These are phyloP conservation scores for Ladona fulva DNA, from an alignment of 1,140 invertebrate genomes.

Conservation along the genomic window DNA sequence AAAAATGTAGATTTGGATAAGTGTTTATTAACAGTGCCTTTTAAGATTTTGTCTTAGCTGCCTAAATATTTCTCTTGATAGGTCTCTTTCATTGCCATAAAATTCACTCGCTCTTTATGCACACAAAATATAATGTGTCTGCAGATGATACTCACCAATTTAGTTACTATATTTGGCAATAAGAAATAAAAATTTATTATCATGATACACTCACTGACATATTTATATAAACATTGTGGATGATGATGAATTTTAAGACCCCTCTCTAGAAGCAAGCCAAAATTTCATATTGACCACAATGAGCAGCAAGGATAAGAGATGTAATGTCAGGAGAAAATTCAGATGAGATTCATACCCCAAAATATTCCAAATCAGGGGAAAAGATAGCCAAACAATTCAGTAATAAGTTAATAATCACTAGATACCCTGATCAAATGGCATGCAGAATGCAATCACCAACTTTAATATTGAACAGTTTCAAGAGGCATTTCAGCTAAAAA, in stretches of 20 bases:
- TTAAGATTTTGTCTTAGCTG: too few relatives aligned
- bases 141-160: too few relatives aligned
- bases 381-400: conserved; percentile 39
- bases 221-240: conserved; percentile 47
- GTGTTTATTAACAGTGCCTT: too few relatives aligned
- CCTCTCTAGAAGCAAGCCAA: conserved; percentile 50
- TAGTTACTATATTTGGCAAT: too few relatives aligned
- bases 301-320: conserved; percentile 60
- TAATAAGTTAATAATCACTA: conserved; percentile 38
- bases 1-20: too few relatives aligned
- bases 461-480: conserved; percentile 40
- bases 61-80: too few relatives aligned
- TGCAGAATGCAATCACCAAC: conserved; percentile 44
- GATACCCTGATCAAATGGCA: conserved; percentile 42
- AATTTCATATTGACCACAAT: conserved; percentile 58
- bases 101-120: too few relatives aligned
- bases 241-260: conserved; percentile 51
- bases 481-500: conserved; percentile 44
- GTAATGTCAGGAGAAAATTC: conserved; percentile 61
- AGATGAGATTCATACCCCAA: conserved; percentile 37
- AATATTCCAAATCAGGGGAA: conserved; percentile 39
- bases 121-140: too few relatives aligned
- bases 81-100: too few relatives aligned
- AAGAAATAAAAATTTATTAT: background rate
- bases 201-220: conserved; percentile 39